Percentiles rank a stretch among this genome's conserved stretches.
Evolutionary conservation across 2,797 vertebrate genomes (phyloP).

Genomic region (Allobates femoralis): DNA sequence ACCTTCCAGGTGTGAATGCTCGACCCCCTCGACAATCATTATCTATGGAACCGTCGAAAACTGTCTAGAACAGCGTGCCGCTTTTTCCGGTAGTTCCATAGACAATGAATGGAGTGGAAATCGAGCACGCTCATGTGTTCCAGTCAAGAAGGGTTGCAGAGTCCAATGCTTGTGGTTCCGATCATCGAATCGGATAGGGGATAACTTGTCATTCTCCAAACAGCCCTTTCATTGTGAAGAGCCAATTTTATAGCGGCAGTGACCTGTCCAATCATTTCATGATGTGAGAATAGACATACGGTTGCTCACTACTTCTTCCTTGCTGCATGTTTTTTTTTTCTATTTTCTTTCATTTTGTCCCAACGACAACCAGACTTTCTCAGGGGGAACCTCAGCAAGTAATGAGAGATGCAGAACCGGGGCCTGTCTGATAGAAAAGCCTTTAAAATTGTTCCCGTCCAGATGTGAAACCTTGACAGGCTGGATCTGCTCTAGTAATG

Average conservation of each 20-base stretch:
- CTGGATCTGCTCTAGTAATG: constrained; percentile 31
- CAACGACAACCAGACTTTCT: constrained; percentile 37
- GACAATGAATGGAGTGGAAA: too few species aligned
- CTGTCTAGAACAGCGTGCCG: too few species aligned
- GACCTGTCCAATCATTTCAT: neutral
- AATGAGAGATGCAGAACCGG: constrained; percentile 1
- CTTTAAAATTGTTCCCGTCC: constrained; percentile 31
- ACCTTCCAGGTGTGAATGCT: too few species aligned
- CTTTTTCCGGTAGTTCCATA: too few species aligned
- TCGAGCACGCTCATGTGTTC: too few species aligned
- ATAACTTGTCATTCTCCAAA: too few species aligned
- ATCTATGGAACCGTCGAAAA: too few species aligned
- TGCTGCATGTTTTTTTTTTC: neutral
- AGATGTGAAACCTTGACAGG: constrained; percentile 39
- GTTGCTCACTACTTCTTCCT: neutral
- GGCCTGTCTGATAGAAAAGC: constrained; percentile 16
- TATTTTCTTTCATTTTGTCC: neutral
- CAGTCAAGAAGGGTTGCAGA: too few species aligned
- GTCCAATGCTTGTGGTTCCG: too few species aligned
- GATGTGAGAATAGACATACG: neutral
- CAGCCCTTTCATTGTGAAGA: too few species aligned
- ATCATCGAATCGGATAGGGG: too few species aligned
- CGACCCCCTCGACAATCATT: too few species aligned
- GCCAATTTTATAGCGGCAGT: neutral
- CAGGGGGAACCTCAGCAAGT: constrained; percentile 3